Evolutionary conservation across 2,113 vertebrate genomes (phyloP), one percentile per base, ranked within the genome.

Genomic region (Myiopsitta monachus): DNA sequence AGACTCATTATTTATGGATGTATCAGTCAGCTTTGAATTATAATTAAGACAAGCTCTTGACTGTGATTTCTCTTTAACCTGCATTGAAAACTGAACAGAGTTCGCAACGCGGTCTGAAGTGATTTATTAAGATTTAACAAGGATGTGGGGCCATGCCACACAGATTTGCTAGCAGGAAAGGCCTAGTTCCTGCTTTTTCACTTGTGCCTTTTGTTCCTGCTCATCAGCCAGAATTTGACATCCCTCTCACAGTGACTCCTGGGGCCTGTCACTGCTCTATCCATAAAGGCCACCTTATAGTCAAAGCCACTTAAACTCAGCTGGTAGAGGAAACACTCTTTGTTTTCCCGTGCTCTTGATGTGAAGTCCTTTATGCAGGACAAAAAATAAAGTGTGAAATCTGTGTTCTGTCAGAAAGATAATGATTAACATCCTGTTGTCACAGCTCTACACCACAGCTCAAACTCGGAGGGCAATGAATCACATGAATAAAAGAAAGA

Each of bases 401-500:
- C 10, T 54, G 5, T 67, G 54, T 88, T 87, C 33, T 87, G 83
- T 83, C 69, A 64, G 38, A 64, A 51, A 81, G 86, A 63, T 78
- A 87, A 63, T 81, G 94, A 94, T 94, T 72, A 94, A 91, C 83
- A 78, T 66, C 72, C 39, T 83, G 59, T 90, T 88, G 70, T 43
- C 68, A 68, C 68, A 28, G 88, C 72, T 54, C 46, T 21, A 16
- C 77, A 87, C 36, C 83, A 63, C 43, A 66, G 61, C 92, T 74
- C 36, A 8, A 17, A 59, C 64, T 82, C 76, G 23, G 46, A 83
- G 83, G 83, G 86, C 92, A 87, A 59, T 75, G 95, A 83, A 94
- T 92, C 95, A 93, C 91, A 94, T 93, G 92, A 96, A 95, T 88
- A 76, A 95, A 93, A 92, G 62, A 94, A 94, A 77, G 31, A 30